phyloP scores from a whole-genome alignment of 2,113 vertebrate genomes.

The Agapornis roseicollis region DNA sequence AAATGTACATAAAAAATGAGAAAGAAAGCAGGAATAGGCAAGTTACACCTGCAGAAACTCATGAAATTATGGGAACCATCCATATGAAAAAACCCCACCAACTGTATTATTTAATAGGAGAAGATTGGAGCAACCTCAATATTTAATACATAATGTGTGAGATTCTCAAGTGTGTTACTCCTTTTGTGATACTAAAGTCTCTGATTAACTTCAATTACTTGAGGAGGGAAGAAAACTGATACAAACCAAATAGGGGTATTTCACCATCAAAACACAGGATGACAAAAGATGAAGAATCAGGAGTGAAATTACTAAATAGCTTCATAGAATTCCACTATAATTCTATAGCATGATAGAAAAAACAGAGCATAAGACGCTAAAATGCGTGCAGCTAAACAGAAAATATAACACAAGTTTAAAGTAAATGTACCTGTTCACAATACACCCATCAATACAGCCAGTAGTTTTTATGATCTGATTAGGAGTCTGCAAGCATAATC shows the following conservation, averaged over 20 bases:
- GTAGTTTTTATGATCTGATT: neutral
- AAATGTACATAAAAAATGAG: neutral
- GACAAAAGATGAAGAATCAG: neutral
- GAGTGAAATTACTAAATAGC: neutral
- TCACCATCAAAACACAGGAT: neutral
- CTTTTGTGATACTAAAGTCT: neutral
- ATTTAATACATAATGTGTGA: neutral
- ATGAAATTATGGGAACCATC: neutral
- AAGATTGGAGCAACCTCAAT: neutral
- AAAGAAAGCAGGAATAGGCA: neutral
- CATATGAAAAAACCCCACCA: fast-evolving
- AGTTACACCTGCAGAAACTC: neutral
- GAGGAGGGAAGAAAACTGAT: neutral
- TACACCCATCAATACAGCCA: neutral
- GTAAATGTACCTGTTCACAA: neutral
- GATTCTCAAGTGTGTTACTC: neutral
- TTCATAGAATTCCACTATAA: neutral
- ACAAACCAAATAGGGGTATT: neutral
- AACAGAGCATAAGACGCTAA: neutral
- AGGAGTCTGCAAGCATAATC: neutral
- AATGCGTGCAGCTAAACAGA: neutral
- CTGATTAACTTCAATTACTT: neutral
- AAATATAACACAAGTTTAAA: neutral
- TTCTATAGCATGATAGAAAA: neutral
- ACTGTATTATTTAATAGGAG: neutral